Evolutionary conservation across 1,140 invertebrate genomes (phyloP), one percentile per base, ranked within the genome.

Genomic region (Drosophila truncata): DNA sequence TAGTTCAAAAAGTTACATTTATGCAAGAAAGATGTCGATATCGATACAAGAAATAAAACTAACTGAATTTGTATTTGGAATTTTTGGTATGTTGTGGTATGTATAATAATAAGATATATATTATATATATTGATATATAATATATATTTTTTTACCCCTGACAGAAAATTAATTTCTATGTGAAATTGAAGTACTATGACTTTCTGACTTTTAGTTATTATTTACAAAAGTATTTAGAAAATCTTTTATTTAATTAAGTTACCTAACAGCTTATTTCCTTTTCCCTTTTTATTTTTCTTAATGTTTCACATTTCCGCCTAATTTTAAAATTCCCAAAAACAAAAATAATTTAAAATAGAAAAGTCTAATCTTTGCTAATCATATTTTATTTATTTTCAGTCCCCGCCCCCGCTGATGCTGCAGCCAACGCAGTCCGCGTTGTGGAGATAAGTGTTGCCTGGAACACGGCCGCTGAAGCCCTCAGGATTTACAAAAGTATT

Each of bases 381-480:
- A 20, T 16, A 44, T n/a, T 27, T 31, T 25, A 37, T 54, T 39
- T 0, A 14, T 18, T 11, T n/a, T 42, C 31, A 82, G 55, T 78
- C 57, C 3, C 63, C 57, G 3, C 57, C 73, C 9, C 67, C 80
- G 25, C 55, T 67, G 39, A 82, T 82, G 57, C 76, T 78, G 37
- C 80, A 82, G 6, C 75, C 69, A 4, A 55, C 59, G 20, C 80
- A 82, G 39, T 82, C 75, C 18, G 52, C 16, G 23, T 82, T 82
- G 52, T 82, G 80, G 0, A 82, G 49, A 27, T 78, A 82, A 44
- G 69, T 52, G 20, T 50, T 64, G 10, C 80, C 80, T 0, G 80
- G 63, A 10, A 82, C 4, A 7, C 55, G 80, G 9, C 80, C 80
- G 20, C 80, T 82, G 31, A 20, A 82, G 18, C 80, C 80, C n/a